Evolutionary conservation across 2,113 vertebrate genomes (phyloP).

Genomic region (Indicator maculatus): DNA sequence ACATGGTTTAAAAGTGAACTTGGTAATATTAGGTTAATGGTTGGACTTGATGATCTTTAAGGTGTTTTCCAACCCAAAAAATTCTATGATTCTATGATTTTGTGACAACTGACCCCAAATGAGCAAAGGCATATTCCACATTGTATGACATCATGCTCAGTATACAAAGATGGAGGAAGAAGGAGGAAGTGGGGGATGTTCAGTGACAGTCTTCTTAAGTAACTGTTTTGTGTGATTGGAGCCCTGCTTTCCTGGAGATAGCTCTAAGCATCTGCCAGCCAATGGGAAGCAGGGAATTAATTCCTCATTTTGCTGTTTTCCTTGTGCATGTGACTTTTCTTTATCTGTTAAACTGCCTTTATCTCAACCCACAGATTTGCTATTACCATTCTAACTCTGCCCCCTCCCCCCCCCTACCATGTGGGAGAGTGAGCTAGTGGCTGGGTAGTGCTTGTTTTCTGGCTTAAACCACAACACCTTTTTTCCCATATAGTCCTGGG

Average conservation of each 20-base stretch:
- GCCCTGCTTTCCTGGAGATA: not conserved
- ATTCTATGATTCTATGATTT: too few species aligned
- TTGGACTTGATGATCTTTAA: too few species aligned
- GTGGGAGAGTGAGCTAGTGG: not conserved
- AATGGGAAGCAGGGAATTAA: not conserved
- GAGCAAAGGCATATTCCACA: not conserved
- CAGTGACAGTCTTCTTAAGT: not conserved
- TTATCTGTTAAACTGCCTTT: too few species aligned
- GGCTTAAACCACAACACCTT: not conserved
- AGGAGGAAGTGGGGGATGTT: not conserved
- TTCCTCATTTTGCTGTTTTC: too few species aligned
- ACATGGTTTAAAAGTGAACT: too few species aligned
- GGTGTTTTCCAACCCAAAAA: too few species aligned
- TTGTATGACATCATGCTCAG: too few species aligned
- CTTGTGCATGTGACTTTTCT: too few species aligned
- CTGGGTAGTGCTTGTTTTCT: not conserved
- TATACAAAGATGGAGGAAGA: not conserved
- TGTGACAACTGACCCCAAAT: not conserved
- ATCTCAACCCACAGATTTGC: too few species aligned
- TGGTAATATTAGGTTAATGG: too few species aligned
- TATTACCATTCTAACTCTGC: not conserved
- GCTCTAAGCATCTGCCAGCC: not conserved
- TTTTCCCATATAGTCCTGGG: not conserved
- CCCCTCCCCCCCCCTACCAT: not conserved
- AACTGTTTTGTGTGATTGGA: not conserved